Evolutionary conservation across 2,797 vertebrate genomes (phyloP).

Genomic region (Poeciliopsis presidionis): DNA sequence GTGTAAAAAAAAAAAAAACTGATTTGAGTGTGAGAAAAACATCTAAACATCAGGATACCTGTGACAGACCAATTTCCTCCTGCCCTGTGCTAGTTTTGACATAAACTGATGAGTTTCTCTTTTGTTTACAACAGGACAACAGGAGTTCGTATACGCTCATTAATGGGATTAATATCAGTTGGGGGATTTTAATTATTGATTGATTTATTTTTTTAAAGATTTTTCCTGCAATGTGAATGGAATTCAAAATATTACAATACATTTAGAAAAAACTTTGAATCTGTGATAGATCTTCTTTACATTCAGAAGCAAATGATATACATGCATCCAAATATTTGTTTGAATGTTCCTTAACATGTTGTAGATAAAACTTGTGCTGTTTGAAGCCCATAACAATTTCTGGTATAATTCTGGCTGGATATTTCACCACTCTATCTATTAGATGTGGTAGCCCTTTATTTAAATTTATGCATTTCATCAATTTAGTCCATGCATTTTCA

Average conservation of each 20-base stretch:
- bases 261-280: not conserved
- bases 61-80: constrained; percentile 36
- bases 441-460: not conserved
- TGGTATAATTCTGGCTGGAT: not conserved
- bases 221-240: not conserved
- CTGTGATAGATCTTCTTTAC: not conserved
- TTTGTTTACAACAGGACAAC: not conserved
- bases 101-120: constrained; percentile 9
- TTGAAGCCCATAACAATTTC: not conserved
- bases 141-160: not conserved
- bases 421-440: not conserved
- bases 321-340: not conserved
- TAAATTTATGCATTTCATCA: not conserved
- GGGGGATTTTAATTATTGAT: not conserved
- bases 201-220: not conserved
- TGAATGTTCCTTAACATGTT: not conserved
- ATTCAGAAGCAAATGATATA: not conserved
- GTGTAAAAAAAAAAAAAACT: constrained; percentile 25
- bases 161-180: not conserved
- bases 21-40: not conserved
- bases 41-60: constrained; percentile 52
- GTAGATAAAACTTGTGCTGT: not conserved
- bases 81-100: constrained; percentile 37
- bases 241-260: not conserved
- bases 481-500: not conserved